Evolutionary conservation across 2,888 invertebrate genomes (phyloP), one percentile per base, ranked within the genome.

Genomic region (Drosophila macrothrix): DNA sequence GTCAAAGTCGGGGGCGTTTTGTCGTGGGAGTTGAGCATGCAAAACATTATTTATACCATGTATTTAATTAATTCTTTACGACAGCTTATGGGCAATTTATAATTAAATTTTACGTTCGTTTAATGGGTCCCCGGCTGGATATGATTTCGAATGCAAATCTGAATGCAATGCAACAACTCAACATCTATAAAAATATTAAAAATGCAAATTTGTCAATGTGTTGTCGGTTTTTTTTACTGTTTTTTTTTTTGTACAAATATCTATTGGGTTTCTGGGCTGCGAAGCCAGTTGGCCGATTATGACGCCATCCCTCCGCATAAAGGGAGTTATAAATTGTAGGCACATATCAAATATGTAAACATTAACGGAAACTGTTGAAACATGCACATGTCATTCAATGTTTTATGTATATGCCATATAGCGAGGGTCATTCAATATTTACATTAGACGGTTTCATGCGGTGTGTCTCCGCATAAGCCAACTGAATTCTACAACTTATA

Each of bases 1-100:
- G 82, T 82, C 83, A 82, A 83, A 83, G 86, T 83, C 82, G 85
- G 76, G 80, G 85, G 85, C 83, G 85, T 78, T 55, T 41, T 37
- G 54, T 49, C 75, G 83, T 80, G 73, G 80, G 71, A 83, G 72
- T 67, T 56, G 49, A 54, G 43, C 60, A 49, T 65, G 58, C 73
- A 52, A 46, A 71, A 58, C 72, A 71, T 29, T 43, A 22, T 53
- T 49, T 39, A 41, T 41, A 43, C 43, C 49, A 53, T 56, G 33
- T 41, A 53, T 65, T 66, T 50, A 66, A 83, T 69, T 59, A 68
- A 64, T 55, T 56, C 55, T 50, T 55, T 68, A 64, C 65, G 77
- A 63, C 76, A 63, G 60, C 60, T 76, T 75, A 60, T 64, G 39
- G 60, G 35, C 69, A 74, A 56, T 75, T 53, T 60, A 54, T 63